Evolutionary conservation across 1,140 invertebrate genomes (phyloP).

Genomic region (Drosophila hydei): DNA sequence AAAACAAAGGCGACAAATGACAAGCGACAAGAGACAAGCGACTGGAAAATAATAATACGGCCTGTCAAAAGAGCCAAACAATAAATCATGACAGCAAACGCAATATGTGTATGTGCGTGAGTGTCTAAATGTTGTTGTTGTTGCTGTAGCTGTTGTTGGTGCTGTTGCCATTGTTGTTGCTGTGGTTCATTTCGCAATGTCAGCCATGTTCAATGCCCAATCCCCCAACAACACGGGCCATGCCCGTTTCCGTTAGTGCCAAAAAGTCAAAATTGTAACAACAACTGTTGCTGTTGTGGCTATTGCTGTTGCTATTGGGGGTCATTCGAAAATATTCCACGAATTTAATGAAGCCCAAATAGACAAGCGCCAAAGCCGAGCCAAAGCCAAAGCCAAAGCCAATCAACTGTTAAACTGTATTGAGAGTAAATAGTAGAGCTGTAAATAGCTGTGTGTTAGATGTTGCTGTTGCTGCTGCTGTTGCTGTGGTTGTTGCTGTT

Average conservation of each 20-base stretch:
- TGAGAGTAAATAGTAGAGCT: conserved; percentile 12
- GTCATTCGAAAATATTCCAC: conserved; percentile 30
- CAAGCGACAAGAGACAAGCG: conserved; percentile 30
- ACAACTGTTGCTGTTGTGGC: conserved; percentile 14
- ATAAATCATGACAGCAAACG: conserved; percentile 70
- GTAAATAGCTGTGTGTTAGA: conserved; percentile 10
- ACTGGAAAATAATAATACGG: conserved; percentile 57
- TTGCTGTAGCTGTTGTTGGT: conserved; percentile 22
- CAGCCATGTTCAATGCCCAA: conserved; percentile 4
- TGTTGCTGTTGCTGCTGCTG: conserved; percentile 19
- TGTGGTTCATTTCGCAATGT: conserved; percentile 45
- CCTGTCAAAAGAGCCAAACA: conserved; percentile 62
- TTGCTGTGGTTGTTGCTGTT: conserved; percentile 20
- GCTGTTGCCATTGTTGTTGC: conserved; percentile 3
- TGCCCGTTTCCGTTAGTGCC: conserved; percentile 3
- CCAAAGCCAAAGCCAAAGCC: conserved; percentile 47
- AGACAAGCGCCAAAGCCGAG: conserved; percentile 23
- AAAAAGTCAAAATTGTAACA: conserved; percentile 35
- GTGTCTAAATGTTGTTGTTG: conserved; percentile 24
- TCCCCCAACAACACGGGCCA: neutral
- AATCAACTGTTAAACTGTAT: conserved; percentile 51
- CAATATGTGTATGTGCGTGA: conserved; percentile 36
- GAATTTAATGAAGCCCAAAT: conserved; percentile 42
- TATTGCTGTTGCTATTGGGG: neutral
- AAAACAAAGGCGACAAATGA: conserved; percentile 16